A percentile compares a stretch with the other conserved stretches of the same genome.
These are phyloP conservation scores for Meteorus colon DNA, from an alignment of 2,888 invertebrate species.

Conservation along the genomic window DNA sequence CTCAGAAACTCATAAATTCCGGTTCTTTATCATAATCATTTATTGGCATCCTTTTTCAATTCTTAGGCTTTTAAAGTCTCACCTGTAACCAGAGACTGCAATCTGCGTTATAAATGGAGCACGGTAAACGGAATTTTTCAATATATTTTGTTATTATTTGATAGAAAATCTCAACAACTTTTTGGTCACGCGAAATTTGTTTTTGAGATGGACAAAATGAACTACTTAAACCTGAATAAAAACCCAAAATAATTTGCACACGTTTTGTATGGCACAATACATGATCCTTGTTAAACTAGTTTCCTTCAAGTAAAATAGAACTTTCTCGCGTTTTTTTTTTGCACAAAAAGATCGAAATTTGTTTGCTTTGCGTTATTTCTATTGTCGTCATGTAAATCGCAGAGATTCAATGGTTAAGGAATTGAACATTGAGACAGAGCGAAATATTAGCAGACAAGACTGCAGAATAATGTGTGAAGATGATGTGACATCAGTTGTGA, in stretches of 20 bases:
- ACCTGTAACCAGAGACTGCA: constrained; percentile 61
- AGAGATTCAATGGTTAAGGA: constrained; percentile 56
- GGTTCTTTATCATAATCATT: not conserved
- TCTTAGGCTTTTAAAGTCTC: constrained; percentile 64
- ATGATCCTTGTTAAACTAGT: not conserved
- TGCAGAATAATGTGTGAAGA: constrained; percentile 27
- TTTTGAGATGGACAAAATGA: not conserved
- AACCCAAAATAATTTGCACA: not conserved
- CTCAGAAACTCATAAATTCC: constrained; percentile 4
- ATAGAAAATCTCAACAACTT: not conserved
- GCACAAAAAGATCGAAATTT: constrained; percentile 31
- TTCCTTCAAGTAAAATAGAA: not conserved
- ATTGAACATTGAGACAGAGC: constrained; percentile 44
- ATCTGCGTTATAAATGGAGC: constrained; percentile 57
- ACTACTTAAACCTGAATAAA: not conserved
- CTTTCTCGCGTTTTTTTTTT: not conserved
- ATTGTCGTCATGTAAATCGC: constrained; percentile 21
- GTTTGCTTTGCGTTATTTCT: constrained; percentile 55
- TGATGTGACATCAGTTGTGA: constrained; percentile 71
- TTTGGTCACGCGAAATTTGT: not conserved
- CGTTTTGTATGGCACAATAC: not conserved
- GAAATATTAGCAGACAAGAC: constrained; percentile 44
- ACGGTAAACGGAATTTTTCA: constrained; percentile 52
- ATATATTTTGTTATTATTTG: not conserved
- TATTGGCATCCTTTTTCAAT: constrained; percentile 46